phyloP scores from a whole-genome alignment of 2,113 vertebrate genomes.

The Odontophorus gujanensis region DNA sequence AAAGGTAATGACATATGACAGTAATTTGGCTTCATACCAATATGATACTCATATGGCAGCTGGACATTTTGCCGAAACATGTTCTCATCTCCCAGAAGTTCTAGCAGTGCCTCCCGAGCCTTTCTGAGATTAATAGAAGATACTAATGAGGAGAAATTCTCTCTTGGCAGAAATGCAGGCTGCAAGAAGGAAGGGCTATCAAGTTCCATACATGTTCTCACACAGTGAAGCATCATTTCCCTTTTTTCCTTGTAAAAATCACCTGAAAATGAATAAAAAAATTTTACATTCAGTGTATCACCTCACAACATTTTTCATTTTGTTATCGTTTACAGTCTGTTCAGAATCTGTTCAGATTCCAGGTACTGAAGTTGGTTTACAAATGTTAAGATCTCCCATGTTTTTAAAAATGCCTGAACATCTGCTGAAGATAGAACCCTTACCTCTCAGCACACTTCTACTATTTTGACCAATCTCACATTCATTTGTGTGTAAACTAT shows the following conservation, averaged over 20 bases:
- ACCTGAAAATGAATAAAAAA: conserved; percentile 44
- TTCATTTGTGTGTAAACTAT: not conserved
- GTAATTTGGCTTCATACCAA: conserved; percentile 73
- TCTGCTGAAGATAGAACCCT: not conserved
- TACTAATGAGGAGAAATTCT: not conserved
- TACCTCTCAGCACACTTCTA: not conserved
- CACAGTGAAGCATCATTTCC: conserved; percentile 68
- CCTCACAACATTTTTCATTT: not conserved
- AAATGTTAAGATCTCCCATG: not conserved
- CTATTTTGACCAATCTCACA: not conserved
- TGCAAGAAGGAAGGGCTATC: conserved; percentile 75
- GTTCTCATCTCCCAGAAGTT: conserved; percentile 72
- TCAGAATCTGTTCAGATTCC: not conserved
- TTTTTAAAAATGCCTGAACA: not conserved
- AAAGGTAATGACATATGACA: not conserved
- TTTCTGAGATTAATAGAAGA: not conserved
- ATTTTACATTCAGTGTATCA: not conserved
- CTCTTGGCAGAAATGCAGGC: not conserved
- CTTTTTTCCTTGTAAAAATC: not conserved
- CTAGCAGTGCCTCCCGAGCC: conserved; percentile 66
- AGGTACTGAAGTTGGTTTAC: not conserved
- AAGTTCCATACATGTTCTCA: conserved; percentile 85
- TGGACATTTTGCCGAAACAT: conserved; percentile 76
- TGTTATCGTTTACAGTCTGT: not conserved
- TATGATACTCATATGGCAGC: conserved; percentile 79